Evolutionary conservation across 1,140 invertebrate species (phyloP), one percentile per base, ranked within the genome.

Genomic region (Gryon sp.): DNA sequence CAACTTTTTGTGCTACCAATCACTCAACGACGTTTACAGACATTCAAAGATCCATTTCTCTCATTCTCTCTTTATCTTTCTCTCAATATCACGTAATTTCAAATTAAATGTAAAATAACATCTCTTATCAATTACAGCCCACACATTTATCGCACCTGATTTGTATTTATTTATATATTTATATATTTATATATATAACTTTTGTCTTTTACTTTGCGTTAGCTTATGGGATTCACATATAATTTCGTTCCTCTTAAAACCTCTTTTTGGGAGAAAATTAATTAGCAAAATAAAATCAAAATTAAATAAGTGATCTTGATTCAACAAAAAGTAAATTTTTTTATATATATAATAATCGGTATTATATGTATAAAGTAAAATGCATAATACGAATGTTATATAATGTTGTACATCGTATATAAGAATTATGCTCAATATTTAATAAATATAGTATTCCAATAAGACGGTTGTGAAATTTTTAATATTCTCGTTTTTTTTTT

Each of bases 341-440:
- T n/a, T n/a, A n/a, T n/a, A n/a, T n/a, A n/a, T n/a, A 28, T 28
- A n/a, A n/a, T 28, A n/a, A 9, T 28, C 7, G 26, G 7, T 7
- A 9, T 9, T 1, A 28, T 80, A 60, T 80, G 40, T 60, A 65
- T 80, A 80, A 84, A 79, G 57, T 81, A 80, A 80, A 80, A 81
- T 70, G 76, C 59, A 77, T 80, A 79, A 76, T 83, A 82, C 80
- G 79, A 52, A 82, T 82, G 79, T 77, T 79, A 83, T 55, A 63
- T 84, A 60, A 59, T 84, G 84, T 85, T 82, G 65, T 86, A 87
- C 81, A 84, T 80, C 79, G 75, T 80, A 80, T 84, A 76, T 72
- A 72, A 77, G 55, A 60, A 45, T 78, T 7, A 32, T 66, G 68
- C 73, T 81, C 69, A 74, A 78, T 46, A 65, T 45, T 26, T 28